Percentiles rank a stretch among this genome's conserved stretches.
These are phyloP conservation scores for Virgularia gustaviana DNA, from an alignment of 92 coral and sea anemone genomes.

Conservation along the genomic window DNA sequence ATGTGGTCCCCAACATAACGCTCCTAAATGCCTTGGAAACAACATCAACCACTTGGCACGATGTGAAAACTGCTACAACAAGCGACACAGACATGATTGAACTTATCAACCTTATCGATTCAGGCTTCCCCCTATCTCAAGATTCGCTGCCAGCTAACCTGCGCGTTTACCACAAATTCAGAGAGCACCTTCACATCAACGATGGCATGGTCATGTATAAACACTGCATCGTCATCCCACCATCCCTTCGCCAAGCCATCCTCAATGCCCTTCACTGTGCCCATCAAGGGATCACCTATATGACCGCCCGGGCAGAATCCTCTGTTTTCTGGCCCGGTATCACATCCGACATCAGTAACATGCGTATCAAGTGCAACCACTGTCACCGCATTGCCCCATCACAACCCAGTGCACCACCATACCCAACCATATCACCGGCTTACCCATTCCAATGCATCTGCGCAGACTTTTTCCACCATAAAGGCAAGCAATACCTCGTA, in stretches of 20 bases:
- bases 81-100: too few species aligned
- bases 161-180: slow-evolving; percentile 47
- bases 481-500: slow-evolving; percentile 55
- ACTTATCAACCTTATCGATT: too few species aligned
- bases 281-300: slow-evolving; percentile 16
- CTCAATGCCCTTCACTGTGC: slow-evolving; percentile 4
- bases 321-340: slow-evolving; percentile 11
- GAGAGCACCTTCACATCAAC: slow-evolving; percentile 43
- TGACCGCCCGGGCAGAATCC: slow-evolving; percentile 9
- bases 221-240: slow-evolving; percentile 23
- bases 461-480: slow-evolving; percentile 60
- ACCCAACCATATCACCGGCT: slow-evolving; percentile 44
- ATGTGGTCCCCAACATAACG: too few species aligned
- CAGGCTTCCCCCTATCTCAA: too few species aligned
- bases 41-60: too few species aligned
- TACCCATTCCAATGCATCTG: slow-evolving; percentile 61
- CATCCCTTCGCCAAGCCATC: too few species aligned
- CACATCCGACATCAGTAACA: not conserved
- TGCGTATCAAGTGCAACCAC: not conserved
- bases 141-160: too few species aligned
- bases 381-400: slow-evolving; percentile 12
- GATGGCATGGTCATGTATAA: slow-evolving; percentile 50
- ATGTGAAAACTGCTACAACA: too few species aligned
- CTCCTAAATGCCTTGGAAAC: too few species aligned
- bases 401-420: slow-evolving; percentile 41